Base-by-base conservation (phyloP, 2,888 invertebrate genomes). In the Caenorhabditis sp. region DNA sequence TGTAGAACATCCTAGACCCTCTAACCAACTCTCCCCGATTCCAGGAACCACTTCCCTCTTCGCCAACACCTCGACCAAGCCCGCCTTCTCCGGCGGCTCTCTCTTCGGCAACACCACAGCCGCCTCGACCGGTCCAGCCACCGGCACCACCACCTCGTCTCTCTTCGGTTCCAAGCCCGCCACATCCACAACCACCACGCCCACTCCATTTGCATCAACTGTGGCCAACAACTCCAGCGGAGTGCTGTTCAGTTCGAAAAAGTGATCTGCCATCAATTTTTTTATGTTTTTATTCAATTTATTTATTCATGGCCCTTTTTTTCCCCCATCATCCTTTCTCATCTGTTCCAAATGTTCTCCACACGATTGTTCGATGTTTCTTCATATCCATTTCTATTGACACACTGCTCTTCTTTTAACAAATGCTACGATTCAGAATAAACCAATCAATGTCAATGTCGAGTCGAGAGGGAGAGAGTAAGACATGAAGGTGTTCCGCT, bases 181-280 rank as follows among this genome's bases (percentile, higher is more conserved):
- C 38, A 38, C 38, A 12, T 10, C 38, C 2, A 38, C 38, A 6
- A 47, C 47, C 0, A 19, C 47, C 16, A 73, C 85, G 5, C 76
- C 82, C 0, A 74, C 83, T 7, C 58, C 79, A 10, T 85, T 85
- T 41, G 82, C 82, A n/a, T 85, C 87, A 1, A 85, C 84, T 1
- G 74, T 86, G 24, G 72, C 70, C 38, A 86, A 85, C 49, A 84
- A 79, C 49, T 84, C 87, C 3, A 83, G 86, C 63, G 87, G 87
- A 47, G 56, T 85, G 10, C 80, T 87, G 16, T 87, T 87, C 69
- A 86, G 80, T 26, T 74, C 76, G 41, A 86, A 85, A 16, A 86
- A 86, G 16, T 85, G 58, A 82, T 31, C n/a, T n/a, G n/a, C n/a
- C n/a, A n/a, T n/a, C n/a, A n/a, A 3, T 28, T 44, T 26, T 38